A percentile compares a stretch with the other conserved stretches of the same genome.
Conservation (phyloP, 1,140 invertebrate species). For the Caenorhabditis briggsae region DNA sequence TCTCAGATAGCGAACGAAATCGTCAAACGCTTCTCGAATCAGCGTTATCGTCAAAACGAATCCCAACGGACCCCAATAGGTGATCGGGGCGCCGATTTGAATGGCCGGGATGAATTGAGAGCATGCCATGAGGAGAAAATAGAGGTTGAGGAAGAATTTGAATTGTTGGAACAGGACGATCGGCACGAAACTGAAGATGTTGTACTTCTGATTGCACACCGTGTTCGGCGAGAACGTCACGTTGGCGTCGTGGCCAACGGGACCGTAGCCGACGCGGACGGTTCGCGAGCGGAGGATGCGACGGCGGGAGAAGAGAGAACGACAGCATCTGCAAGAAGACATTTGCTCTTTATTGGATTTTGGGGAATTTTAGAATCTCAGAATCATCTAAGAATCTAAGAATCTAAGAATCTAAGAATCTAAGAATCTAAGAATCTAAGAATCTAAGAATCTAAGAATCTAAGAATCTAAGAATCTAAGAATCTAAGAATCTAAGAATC, state of each 20-base stretch:
- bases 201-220: conserved; percentile 99
- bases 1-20: conserved; percentile 89
- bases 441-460: no score
- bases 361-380: no score
- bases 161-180: conserved; percentile 97
- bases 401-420: no score
- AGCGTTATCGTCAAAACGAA: conserved; percentile 96
- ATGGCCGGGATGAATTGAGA: conserved; percentile 97
- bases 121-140: conserved; percentile 96
- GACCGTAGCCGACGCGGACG: conserved; percentile 80
- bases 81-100: conserved; percentile 95
- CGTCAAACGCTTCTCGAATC: conserved; percentile 94
- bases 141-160: conserved; percentile 97
- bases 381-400: no score
- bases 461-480: no score
- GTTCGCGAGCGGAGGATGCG: conserved; percentile 79
- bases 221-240: conserved; percentile 91
- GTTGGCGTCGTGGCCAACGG: conserved; percentile 74
- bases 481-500: no score
- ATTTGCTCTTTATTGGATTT: background rate
- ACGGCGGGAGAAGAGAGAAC: conserved; percentile 57
- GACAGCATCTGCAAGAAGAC: conserved; percentile 59
- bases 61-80: conserved; percentile 97
- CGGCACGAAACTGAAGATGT: conserved; percentile 95
- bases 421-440: no score